Evolutionary conservation across 2,113 vertebrate genomes (phyloP).

Genomic region (Numenius arquata): DNA sequence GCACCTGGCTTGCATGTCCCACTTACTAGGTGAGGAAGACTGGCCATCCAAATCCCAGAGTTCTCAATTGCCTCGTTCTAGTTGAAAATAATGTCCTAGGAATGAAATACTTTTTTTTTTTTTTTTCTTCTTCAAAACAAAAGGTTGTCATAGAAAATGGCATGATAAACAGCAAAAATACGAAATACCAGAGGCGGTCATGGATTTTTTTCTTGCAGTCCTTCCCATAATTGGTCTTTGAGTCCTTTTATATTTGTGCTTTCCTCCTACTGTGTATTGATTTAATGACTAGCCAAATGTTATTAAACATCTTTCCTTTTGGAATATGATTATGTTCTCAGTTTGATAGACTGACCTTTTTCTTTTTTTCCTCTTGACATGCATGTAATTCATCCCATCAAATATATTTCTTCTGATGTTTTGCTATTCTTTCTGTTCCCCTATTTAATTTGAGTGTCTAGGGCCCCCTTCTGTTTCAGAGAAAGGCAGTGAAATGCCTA

Average conservation of each 20-base stretch:
- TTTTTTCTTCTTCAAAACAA: background rate
- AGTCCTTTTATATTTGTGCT: background rate
- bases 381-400: background rate
- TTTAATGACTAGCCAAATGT: background rate
- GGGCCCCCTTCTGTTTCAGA: conserved; percentile 7
- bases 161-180: background rate
- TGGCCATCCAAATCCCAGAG: background rate
- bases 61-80: background rate
- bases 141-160: background rate
- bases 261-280: background rate
- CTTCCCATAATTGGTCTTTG: background rate
- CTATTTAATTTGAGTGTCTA: background rate
- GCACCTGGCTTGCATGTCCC: background rate
- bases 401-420: conserved; percentile 9
- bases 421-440: background rate
- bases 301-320: conserved; percentile 23
- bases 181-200: background rate
- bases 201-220: background rate
- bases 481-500: conserved; percentile 1
- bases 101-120: background rate
- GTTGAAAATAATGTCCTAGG: background rate
- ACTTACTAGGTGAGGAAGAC: background rate
- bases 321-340: conserved; percentile 13
- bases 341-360: conserved; percentile 10
- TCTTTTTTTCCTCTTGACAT: background rate